Evolutionary conservation across 1,140 invertebrate species (phyloP).

Genomic region (Samia ricini): DNA sequence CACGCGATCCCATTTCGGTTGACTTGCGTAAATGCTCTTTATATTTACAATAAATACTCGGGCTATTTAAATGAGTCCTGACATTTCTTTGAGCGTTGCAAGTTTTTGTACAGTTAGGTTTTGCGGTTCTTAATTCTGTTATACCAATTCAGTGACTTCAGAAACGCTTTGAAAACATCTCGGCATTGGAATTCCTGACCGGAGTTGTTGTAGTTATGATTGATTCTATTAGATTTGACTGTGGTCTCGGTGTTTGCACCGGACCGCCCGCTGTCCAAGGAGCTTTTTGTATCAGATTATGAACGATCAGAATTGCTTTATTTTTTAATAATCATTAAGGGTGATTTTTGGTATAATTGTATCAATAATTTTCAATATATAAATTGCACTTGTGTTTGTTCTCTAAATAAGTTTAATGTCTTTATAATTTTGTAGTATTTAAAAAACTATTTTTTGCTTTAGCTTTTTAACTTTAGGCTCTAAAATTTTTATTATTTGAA

Average conservation of each 20-base stretch:
- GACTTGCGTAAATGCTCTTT: slow-evolving; percentile 70
- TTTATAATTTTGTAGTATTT: no score
- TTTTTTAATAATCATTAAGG: neutral
- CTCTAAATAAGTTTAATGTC: no score
- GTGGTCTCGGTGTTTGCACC: slow-evolving; percentile 61
- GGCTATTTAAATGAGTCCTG: slow-evolving; percentile 39
- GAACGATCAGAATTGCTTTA: slow-evolving; percentile 1
- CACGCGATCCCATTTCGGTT: slow-evolving; percentile 61
- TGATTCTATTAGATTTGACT: slow-evolving; percentile 67
- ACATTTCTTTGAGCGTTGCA: slow-evolving; percentile 21
- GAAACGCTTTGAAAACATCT: slow-evolving; percentile 24
- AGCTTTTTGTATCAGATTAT: slow-evolving; percentile 32
- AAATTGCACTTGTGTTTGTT: neutral
- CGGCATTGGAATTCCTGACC: slow-evolving; percentile 25
- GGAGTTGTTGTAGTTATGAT: slow-evolving; percentile 67
- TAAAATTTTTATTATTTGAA: no score
- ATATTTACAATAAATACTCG: slow-evolving; percentile 68
- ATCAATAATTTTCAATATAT: neutral
- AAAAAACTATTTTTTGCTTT: no score
- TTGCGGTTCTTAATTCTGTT: slow-evolving; percentile 22
- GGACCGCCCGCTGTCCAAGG: slow-evolving; percentile 64
- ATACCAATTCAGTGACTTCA: slow-evolving; percentile 3
- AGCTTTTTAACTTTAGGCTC: no score
- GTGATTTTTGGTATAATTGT: neutral
- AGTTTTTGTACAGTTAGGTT: slow-evolving; percentile 43